Evolutionary conservation across 2,113 vertebrate genomes (phyloP).

Genomic region (Silurus asotus): DNA sequence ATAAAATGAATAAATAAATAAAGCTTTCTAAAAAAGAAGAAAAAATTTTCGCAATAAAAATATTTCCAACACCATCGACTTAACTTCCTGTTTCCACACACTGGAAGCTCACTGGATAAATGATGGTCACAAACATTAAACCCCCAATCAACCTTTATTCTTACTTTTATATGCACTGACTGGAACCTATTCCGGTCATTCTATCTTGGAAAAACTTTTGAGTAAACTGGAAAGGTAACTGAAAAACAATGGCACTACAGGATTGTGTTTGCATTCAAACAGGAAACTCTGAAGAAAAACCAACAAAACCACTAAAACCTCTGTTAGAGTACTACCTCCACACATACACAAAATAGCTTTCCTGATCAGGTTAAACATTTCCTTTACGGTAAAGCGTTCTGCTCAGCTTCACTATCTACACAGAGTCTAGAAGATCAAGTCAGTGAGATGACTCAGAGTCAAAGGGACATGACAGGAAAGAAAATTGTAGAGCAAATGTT

Average conservation of each 20-base stretch:
- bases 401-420: neutral
- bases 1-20: neutral
- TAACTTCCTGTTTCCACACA: neutral
- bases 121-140: neutral
- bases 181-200: neutral
- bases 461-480: neutral
- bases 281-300: neutral
- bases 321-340: too few relatives aligned
- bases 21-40: neutral
- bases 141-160: neutral
- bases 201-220: neutral
- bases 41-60: neutral
- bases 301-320: neutral
- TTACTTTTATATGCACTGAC: neutral
- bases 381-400: neutral
- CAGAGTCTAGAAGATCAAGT: neutral
- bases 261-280: neutral
- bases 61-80: neutral
- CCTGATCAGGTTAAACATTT: neutral
- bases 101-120: neutral
- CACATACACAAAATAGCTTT: neutral
- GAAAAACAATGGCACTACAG: neutral
- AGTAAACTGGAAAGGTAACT: neutral
- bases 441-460: neutral
- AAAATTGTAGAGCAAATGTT: neutral